Evolutionary conservation across 2,888 invertebrate genomes (phyloP).

Genomic region (Epinotia brunnichana): DNA sequence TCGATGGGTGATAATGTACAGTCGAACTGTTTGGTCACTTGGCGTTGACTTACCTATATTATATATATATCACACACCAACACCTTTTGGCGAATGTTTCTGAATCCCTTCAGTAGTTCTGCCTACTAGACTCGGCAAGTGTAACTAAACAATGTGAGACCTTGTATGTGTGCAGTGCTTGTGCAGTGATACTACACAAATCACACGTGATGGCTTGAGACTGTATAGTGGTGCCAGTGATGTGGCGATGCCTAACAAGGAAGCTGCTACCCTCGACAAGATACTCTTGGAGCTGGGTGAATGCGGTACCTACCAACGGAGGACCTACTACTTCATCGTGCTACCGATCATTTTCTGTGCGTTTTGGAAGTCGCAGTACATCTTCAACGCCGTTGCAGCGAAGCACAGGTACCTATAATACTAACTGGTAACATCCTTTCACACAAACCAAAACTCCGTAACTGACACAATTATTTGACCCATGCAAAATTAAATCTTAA

Average conservation of each 20-base stretch:
- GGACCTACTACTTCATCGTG: conserved; percentile 62
- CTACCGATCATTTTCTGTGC: conserved; percentile 67
- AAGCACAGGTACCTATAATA: conserved; percentile 71
- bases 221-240: not conserved
- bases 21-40: not conserved
- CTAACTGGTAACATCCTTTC: too few species aligned
- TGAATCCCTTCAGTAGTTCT: not conserved
- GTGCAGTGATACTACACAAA: not conserved
- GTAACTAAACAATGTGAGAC: not conserved
- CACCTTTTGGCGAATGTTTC: not conserved
- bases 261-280: conserved; percentile 50
- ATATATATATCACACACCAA: not conserved
- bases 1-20: too few species aligned
- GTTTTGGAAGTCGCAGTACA: conserved; percentile 65
- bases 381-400: conserved; percentile 68
- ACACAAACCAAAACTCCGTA: too few species aligned
- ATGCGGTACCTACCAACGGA: conserved; percentile 63
- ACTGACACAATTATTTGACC: too few species aligned
- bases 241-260: not conserved
- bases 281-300: conserved; percentile 56
- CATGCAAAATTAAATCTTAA: too few species aligned
- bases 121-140: not conserved
- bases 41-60: too few species aligned
- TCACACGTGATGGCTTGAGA: not conserved
- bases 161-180: too few species aligned